Conservation (phyloP, 2,888 invertebrate species). For the Ochropleura leucogaster region DNA sequence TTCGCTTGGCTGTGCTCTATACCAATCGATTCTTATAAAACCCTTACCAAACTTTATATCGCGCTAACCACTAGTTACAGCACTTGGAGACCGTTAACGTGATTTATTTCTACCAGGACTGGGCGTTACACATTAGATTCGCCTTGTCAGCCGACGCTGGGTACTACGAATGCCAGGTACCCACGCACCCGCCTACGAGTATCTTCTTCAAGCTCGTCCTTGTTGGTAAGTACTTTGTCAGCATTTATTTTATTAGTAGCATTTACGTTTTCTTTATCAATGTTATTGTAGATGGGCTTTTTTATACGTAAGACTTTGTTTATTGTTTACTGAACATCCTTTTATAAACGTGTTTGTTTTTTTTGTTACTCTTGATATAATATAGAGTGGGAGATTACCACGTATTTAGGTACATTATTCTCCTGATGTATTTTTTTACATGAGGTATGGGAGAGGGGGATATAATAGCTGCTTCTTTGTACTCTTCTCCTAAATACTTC, state of each 20-base stretch:
- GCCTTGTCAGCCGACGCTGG: conserved; percentile 92
- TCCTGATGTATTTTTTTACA: too few relatives aligned
- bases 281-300: too few relatives aligned
- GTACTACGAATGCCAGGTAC: conserved; percentile 92
- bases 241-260: conserved; percentile 59
- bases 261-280: not conserved
- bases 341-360: too few relatives aligned
- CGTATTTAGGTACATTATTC: too few relatives aligned
- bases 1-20: conserved; percentile 9
- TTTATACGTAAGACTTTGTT: too few relatives aligned
- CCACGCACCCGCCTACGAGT: conserved; percentile 92
- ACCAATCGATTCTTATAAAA: conserved; percentile 43
- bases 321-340: too few relatives aligned
- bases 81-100: conserved; percentile 55
- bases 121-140: conserved; percentile 92
- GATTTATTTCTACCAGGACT: conserved; percentile 87
- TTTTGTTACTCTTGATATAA: too few relatives aligned
- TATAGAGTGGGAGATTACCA: too few relatives aligned
- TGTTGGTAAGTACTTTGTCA: conserved; percentile 89
- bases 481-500: too few relatives aligned
- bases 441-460: too few relatives aligned
- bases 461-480: too few relatives aligned
- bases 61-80: conserved; percentile 55
- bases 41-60: conserved; percentile 58
- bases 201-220: conserved; percentile 92